Base-by-base conservation (phyloP, 2,113 vertebrate species). In the Poicephalus meyeri region DNA sequence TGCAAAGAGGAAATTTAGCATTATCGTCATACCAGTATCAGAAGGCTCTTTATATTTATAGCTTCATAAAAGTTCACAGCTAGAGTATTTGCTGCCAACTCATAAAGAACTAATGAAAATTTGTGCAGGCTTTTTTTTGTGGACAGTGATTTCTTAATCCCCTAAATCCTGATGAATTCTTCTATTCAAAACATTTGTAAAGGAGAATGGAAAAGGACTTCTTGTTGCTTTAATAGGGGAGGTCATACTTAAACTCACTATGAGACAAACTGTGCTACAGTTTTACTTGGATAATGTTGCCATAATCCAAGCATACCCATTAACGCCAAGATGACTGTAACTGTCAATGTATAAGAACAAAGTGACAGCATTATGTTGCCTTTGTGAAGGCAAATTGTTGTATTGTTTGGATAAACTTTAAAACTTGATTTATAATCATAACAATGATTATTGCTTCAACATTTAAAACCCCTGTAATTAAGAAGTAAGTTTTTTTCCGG, bases 1-100 rank as follows among this genome's bases (percentile, higher is more conserved):
- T 98, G 97, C 97, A 96, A 98, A 98, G 97, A 98, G 98, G 98
- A 98, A 98, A 98, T 98, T 98, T 98, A 98, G 97, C 98, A 98
- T 98, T 98, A 98, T 98, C 97, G 98, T 98, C 97, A 91, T 96
- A 96, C 93, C 84, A 91, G 82, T 97, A 98, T 98, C 98, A 98
- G 97, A 98, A 98, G 94, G 98, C 97, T 92, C 97, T 98, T 98
- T 98, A 97, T 98, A 97, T 98, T 98, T 97, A 98, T 97, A 97
- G 97, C 98, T 98, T 97, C 97, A 97, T 98, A 98, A 98, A 98
- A 97, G 97, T 98, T 98, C 98, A 97, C 96, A 98, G 97, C 95
- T 97, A 97, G 96, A 97, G 69, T 95, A 74, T 95, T 97, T 93
- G 94, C 96, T 98, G 97, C 97, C 97, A 98, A 97, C 96, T 98